These are phyloP conservation scores for Poecilia picta DNA, from an alignment of 2,797 vertebrate species.

Conservation along the genomic window DNA sequence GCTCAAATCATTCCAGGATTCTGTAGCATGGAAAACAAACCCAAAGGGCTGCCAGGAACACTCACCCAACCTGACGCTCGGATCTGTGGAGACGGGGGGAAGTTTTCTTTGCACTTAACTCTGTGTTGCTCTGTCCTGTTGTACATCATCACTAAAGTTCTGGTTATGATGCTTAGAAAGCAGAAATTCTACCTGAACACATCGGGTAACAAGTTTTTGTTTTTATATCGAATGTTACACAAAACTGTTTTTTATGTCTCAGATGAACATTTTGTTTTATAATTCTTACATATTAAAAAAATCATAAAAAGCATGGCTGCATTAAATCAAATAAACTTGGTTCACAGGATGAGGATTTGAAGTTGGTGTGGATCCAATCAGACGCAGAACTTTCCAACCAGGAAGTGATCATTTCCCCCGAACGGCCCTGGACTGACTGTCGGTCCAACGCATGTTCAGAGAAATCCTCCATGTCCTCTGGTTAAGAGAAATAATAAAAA, in stretches of 20 bases:
- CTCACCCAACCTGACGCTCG: conserved; percentile 6
- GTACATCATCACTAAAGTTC: background rate
- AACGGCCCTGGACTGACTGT: background rate
- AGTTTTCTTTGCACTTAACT: conserved; percentile 4
- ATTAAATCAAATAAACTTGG: background rate
- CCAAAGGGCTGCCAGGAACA: conserved; percentile 47
- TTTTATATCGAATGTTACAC: background rate
- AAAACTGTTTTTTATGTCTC: background rate
- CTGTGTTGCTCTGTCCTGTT: conserved; percentile 26
- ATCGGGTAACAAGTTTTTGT: background rate
- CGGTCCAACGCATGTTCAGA: background rate
- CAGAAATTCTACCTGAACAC: conserved; percentile 15
- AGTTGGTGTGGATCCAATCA: background rate
- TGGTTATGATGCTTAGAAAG: conserved; percentile 4
- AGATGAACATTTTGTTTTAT: background rate
- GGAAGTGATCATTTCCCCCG: background rate
- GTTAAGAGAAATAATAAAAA: background rate
- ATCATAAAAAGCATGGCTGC: background rate
- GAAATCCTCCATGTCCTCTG: background rate
- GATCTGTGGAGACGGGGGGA: background rate
- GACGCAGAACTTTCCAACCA: background rate
- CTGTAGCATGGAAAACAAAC: conserved; percentile 20
- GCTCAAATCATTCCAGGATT: conserved; percentile 71
- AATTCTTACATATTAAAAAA: background rate
- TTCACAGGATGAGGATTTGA: background rate